phyloP scores from a whole-genome alignment of 2,113 vertebrate species.

The Grus americana region DNA sequence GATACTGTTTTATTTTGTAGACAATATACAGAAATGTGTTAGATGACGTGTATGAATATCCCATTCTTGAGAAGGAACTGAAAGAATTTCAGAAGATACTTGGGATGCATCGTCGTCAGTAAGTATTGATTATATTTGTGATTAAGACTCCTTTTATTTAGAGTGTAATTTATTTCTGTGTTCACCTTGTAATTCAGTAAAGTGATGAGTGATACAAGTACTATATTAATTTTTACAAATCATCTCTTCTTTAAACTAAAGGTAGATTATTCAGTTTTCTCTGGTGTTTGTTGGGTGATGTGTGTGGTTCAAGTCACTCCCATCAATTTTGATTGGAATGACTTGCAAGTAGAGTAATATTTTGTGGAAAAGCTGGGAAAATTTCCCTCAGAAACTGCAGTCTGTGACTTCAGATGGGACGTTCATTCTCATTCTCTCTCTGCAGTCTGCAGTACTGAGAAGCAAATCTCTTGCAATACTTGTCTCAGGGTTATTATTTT shows the following conservation, averaged over 20 bases:
- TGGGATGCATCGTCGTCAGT: slow-evolving; percentile 92
- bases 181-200: not conserved
- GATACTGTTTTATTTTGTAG: slow-evolving; percentile 70
- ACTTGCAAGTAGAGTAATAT: not conserved
- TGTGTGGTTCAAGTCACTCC: not conserved
- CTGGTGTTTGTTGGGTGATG: not conserved
- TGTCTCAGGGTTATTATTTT: not conserved
- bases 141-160: not conserved
- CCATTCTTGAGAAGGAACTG: slow-evolving; percentile 88
- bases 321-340: not conserved
- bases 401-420: not conserved
- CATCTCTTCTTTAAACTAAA: not conserved
- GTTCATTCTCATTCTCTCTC: not conserved
- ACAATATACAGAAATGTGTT: slow-evolving; percentile 89
- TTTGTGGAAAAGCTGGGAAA: not conserved
- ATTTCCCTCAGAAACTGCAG: not conserved
- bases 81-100: slow-evolving; percentile 92
- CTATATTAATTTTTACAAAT: not conserved
- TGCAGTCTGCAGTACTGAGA: not conserved
- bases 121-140: slow-evolving; percentile 66
- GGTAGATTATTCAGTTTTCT: not conserved
- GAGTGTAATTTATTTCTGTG: not conserved
- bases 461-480: not conserved
- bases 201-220: not conserved
- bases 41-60: slow-evolving; percentile 94